A percentile compares a stretch with the other conserved stretches of the same genome.
Conservation (phyloP, 2,113 vertebrate species). For the Phylloscopus whistleri region DNA sequence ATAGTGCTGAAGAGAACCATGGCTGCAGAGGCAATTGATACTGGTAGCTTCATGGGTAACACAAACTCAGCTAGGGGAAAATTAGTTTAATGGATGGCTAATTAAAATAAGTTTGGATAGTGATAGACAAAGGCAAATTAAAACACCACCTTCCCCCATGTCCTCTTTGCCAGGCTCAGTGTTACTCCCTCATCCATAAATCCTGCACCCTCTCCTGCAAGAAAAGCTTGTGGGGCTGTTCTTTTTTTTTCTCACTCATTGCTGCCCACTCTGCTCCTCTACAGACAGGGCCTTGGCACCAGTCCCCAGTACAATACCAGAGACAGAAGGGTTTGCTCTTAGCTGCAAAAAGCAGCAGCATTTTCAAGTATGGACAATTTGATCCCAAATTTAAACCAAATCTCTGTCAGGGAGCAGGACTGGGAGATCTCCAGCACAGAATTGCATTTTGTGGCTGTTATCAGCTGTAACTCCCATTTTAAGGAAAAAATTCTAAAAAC, state of each 20-base stretch:
- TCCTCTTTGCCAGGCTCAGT: rapidly evolving
- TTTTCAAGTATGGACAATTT: background rate
- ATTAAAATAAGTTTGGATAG: background rate
- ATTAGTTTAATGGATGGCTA: background rate
- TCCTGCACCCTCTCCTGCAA: background rate
- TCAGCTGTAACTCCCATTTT: background rate
- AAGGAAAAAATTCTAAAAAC: background rate
- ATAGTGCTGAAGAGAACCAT: background rate
- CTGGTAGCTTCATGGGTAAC: background rate
- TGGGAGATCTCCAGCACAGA: background rate
- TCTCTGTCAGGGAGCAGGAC: background rate
- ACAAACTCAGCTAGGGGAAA: background rate
- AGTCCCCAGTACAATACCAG: rapidly evolving
- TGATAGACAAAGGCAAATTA: background rate
- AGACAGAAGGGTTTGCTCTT: background rate
- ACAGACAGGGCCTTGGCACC: background rate
- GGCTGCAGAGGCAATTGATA: background rate
- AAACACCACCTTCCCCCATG: background rate
- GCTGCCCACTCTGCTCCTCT: background rate
- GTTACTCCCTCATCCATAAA: background rate
- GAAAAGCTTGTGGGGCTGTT: rapidly evolving
- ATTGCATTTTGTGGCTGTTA: background rate
- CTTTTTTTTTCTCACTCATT: background rate
- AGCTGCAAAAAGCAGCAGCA: background rate
- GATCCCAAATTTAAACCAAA: background rate